Evolutionary conservation across 2,797 vertebrate species (phyloP), one percentile per base, ranked within the genome.

Genomic region (Hirundo rustica): DNA sequence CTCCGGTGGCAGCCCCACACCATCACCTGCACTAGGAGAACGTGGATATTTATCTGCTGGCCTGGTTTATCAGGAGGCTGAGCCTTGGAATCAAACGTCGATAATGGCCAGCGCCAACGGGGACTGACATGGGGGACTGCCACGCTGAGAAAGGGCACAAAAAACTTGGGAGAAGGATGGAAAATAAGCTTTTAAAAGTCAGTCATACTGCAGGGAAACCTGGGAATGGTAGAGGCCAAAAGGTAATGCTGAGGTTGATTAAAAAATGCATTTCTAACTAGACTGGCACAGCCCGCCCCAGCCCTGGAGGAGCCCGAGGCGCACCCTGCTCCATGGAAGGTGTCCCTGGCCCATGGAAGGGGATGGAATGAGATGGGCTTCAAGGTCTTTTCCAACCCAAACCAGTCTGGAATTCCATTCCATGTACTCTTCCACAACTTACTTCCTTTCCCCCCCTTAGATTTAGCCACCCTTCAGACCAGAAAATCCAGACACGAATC

Each of bases 21-120:
- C 92, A 97, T 95, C 97, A 96, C 96, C 97, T 88, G 38, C 92
- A 88, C 92, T 94, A 95, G 97, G 94, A 93, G 80, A 97, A 96
- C 27, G 85, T 72, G 87, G 81, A 93, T 89, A 65, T 95, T 93
- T 91, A 96, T 97, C 96, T 96, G 92, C 95, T 81, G 75, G 75
- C 73, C 34, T 32, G 71, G n/a, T 88, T 96, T 73, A 92, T 95
- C 97, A 89, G 94, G 82, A 93, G 92, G 44, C 80, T 21, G 58
- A 86, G 85, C 32, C 87, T 96, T 75, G 64, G 94, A 95, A 89
- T 71, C 82, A 96, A 97, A 94, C 20, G 75, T 88, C 96, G 95
- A 14, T 14, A 50, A 50, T 27, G 91, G 94, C 80, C 66, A 67
- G 82, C 25, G 36, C 76, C 88, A 89, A 19, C 75, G 36, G 80